A percentile compares a stretch with the other conserved stretches of the same genome.
phyloP scores from a whole-genome alignment of 2,113 vertebrate genomes.

The Dicerorhinus sumatrensis region DNA sequence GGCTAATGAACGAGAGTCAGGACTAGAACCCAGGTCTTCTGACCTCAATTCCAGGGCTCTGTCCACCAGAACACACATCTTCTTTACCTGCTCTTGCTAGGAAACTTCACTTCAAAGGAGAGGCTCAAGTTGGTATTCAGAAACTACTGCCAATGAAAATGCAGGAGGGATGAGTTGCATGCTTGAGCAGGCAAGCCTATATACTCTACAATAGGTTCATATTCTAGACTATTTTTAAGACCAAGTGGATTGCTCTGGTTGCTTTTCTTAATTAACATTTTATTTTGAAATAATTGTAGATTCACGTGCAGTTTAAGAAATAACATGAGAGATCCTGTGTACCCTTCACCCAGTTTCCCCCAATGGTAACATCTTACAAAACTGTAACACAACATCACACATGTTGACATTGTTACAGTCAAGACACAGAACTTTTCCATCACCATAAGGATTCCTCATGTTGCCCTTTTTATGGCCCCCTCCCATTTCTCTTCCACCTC shows the following conservation, averaged over 20 bases:
- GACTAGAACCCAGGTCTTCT: conserved; percentile 1
- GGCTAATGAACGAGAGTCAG: neutral
- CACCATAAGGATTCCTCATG: no score
- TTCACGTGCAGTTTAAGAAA: neutral
- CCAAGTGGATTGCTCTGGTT: neutral
- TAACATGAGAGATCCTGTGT: no score
- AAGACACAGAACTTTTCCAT: no score
- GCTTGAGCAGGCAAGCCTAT: neutral
- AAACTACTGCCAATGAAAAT: conserved; percentile 17
- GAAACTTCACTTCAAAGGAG: conserved; percentile 30
- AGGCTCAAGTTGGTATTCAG: neutral
- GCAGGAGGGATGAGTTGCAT: neutral
- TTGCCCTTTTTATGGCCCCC: no score
- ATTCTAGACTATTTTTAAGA: neutral
- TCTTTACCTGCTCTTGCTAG: conserved; percentile 25
- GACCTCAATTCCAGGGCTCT: neutral
- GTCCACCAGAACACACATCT: neutral
- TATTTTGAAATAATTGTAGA: conserved; percentile 34
- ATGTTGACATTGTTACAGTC: no score
- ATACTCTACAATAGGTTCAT: neutral
- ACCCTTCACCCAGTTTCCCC: no score
- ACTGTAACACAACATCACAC: no score
- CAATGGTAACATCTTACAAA: no score
- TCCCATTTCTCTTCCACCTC: no score
- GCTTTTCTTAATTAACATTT: neutral